Base-by-base conservation (phyloP, 2,888 invertebrate species). In the Acanthococcus lagerstroemiae region DNA sequence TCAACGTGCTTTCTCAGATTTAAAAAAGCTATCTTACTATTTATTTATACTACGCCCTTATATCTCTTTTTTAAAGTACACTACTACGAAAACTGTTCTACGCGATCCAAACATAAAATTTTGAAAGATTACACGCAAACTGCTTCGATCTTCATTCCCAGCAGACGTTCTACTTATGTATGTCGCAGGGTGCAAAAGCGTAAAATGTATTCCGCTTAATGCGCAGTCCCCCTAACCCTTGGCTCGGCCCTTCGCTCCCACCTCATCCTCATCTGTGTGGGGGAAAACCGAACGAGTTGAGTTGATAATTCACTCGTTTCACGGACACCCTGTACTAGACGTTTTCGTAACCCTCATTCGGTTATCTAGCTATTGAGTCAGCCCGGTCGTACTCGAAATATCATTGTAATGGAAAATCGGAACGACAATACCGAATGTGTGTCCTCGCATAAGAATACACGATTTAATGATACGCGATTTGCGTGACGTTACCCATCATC, bases 381-480 rank as follows among this genome's bases (percentile, higher is more conserved):
- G 2, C 12, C 37, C 37, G 37, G 12, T 37, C 37, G 37, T n/a
- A 37, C 37, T 37, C 37, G 37, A 37, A n/a, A 37, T 37, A 37
- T 37, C 37, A 37, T 37, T 37, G 37, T 37, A 37, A 37, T 37
- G 37, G 37, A 37, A 37, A 37, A 37, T 37, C 37, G n/a, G n/a
- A 37, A 37, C 37, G 37, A 37, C 37, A 37, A 37, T 37, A 37
- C 37, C 12, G 19, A 48, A 27, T 46, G 19, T 60, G 27, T 60
- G 60, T 48, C 19, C 27, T 46, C 26, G 60, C 60, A 60, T 48
- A 48, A 48, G 50, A 60, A 50, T 60, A 60, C 60, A 50, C 45
- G 48, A 60, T 60, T 60, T 60, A 60, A 60, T 60, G 60, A 60
- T 48, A 60, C 60, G 45, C 48, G 60, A 44, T 60, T 54, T 54